Base-by-base conservation (phyloP, 1,140 invertebrate species). In the Stegodyphus mimosarum region DNA sequence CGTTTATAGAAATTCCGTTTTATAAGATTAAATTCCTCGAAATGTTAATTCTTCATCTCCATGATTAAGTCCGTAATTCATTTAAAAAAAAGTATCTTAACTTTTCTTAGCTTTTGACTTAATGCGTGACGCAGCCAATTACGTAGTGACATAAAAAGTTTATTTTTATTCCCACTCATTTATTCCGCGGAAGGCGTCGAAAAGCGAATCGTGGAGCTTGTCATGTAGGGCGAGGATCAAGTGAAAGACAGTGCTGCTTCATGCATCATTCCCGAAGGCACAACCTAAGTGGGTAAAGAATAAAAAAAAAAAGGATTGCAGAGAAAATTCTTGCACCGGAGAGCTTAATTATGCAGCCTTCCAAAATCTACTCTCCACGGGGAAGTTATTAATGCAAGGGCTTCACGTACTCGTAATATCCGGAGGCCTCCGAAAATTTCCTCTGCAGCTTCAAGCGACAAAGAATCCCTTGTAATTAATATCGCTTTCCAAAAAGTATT, bases 401-500 rank as follows among this genome's bases (percentile, higher is more conserved):
- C 33, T 33, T 1, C 33, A 74, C 33, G 51, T 50, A 63, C 33
- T 18, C 72, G 18, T 48, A 11, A 53, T 55, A 51, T 60, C 53
- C n/a, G 72, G 72, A n/a, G 33, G 33, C 33, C 33, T 33, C 18
- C 72, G 7, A 55, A 17, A 73, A 17, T 52, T 52, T 60, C 18
- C 72, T 55, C 52, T 74, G 17, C 7, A 51, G 72, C 72, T 60
- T 18, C 18, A 9, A 53, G 72, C 72, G 72, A 53, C 72, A 74
- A 74, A 74, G 72, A 74, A 74, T 74, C 52, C 72, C 53, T 48
- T 33, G 72, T 74, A 55, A 74, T 74, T 74, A 74, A 60, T 74
- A 74, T 55, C 52, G 72, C 72, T 48, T 33, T 33, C 53, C 51
- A 60, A 74, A 74, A 74, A 74, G 72, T 74, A 74, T 74, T 74